Conservation (phyloP, 2,113 vertebrate genomes). For the Centrocercus urophasianus region DNA sequence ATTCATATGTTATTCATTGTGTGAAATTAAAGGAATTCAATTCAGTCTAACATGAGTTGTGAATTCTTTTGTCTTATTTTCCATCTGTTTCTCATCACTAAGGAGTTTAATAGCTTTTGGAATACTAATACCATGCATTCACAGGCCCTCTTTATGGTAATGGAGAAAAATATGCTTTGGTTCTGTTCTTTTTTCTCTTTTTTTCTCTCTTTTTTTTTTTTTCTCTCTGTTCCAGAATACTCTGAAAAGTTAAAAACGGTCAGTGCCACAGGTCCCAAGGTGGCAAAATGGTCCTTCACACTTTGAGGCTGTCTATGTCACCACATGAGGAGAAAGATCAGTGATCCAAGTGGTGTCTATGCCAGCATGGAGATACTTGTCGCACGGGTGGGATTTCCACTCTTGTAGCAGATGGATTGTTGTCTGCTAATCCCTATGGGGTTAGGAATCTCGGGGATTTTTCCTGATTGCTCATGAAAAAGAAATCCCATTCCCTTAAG, state of each 20-base stretch:
- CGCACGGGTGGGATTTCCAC: neutral
- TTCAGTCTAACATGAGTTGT: slow-evolving; percentile 85
- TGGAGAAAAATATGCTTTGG: slow-evolving; percentile 72
- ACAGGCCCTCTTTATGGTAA: slow-evolving; percentile 74
- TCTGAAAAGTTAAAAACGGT: slow-evolving; percentile 37
- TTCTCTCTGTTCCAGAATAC: neutral
- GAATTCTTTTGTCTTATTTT: slow-evolving; percentile 86
- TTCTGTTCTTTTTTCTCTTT: slow-evolving; percentile 28
- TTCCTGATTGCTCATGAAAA: neutral
- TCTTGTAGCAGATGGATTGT: neutral
- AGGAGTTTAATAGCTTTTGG: slow-evolving; percentile 78
- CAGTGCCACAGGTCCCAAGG: accelerated
- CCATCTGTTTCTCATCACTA: slow-evolving; percentile 84
- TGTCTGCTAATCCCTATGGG: neutral
- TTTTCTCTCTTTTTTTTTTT: accelerated
- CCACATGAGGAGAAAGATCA: neutral
- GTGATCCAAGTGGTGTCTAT: neutral
- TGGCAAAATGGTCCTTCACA: neutral
- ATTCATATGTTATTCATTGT: slow-evolving; percentile 99
- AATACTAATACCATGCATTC: slow-evolving; percentile 73
- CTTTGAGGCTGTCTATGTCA: neutral
- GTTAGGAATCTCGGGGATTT: neutral
- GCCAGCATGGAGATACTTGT: accelerated
- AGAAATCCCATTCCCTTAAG: neutral
- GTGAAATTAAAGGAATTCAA: slow-evolving; percentile 97